A percentile compares a stretch with the other conserved stretches of the same genome.
Evolutionary conservation across 2,113 vertebrate species (phyloP).

Genomic region (Lophius piscatorius): DNA sequence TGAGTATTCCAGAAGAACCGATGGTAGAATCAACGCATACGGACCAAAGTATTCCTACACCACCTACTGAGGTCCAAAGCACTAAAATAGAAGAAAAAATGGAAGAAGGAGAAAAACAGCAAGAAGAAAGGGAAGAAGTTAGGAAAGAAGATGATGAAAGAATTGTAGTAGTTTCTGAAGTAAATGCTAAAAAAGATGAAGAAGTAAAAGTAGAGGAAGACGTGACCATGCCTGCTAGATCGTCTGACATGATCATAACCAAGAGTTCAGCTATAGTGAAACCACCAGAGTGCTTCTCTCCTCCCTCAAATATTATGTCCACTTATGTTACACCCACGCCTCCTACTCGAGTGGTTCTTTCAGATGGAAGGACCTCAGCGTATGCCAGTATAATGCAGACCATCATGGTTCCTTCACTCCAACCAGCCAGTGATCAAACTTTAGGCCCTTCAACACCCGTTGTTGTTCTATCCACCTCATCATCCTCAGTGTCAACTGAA

Average conservation of each 20-base stretch:
- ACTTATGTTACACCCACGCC: conserved; percentile 55
- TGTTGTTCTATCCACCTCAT: conserved; percentile 6
- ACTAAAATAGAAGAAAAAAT: conserved; percentile 62
- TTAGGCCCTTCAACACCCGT: conserved; percentile 44
- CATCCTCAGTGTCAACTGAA: conserved; percentile 23
- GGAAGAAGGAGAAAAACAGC: conserved; percentile 49
- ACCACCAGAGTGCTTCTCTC: conserved; percentile 55
- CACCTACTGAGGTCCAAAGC: conserved; percentile 49
- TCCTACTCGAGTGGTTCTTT: conserved; percentile 72
- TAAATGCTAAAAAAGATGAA: conserved; percentile 36
- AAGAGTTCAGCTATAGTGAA: conserved; percentile 62
- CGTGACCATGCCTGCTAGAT: conserved; percentile 30
- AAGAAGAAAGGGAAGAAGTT: conserved; percentile 53
- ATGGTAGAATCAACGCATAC: conserved; percentile 63
- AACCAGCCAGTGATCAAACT: conserved; percentile 39
- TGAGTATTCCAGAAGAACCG: conserved; percentile 75
- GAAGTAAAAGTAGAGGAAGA: conserved; percentile 44
- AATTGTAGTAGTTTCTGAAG: conserved; percentile 31
- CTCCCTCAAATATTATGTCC: conserved; percentile 47
- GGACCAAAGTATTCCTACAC: conserved; percentile 53
- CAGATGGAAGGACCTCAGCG: conserved; percentile 82
- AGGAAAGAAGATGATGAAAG: conserved; percentile 55
- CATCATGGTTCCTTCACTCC: conserved; percentile 79
- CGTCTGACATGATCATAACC: conserved; percentile 67
- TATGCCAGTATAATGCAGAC: conserved; percentile 94